Evolutionary conservation across 2,888 invertebrate genomes (phyloP).

Genomic region (Parascotia fuliginaria): DNA sequence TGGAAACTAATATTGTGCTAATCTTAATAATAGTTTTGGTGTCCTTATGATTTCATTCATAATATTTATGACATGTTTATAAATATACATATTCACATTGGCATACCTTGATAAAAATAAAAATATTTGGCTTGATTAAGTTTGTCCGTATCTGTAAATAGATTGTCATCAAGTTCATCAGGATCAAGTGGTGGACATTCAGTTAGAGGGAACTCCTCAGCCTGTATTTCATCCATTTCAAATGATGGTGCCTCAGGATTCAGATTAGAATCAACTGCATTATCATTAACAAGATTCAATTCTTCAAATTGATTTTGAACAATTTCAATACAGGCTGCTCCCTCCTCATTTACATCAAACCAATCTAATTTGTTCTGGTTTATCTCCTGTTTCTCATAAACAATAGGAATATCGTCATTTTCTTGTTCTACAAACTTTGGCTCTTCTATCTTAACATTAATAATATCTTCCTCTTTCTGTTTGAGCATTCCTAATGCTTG

Average conservation of each 20-base stretch:
- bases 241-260: slow-evolving; percentile 73
- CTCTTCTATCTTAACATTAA: slow-evolving; percentile 50
- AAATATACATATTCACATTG: too few species aligned
- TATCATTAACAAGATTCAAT: slow-evolving; percentile 40
- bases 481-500: slow-evolving; percentile 91
- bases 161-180: slow-evolving; percentile 49
- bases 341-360: slow-evolving; percentile 75
- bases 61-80: too few species aligned
- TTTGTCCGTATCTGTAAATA: slow-evolving; percentile 67
- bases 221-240: slow-evolving; percentile 50
- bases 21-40: too few species aligned
- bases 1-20: too few species aligned
- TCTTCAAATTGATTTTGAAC: slow-evolving; percentile 60
- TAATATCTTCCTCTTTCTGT: slow-evolving; percentile 79
- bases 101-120: slow-evolving; percentile 94
- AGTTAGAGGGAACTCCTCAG: slow-evolving; percentile 64
- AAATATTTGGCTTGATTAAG: slow-evolving; percentile 86
- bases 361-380: slow-evolving; percentile 71
- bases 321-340: slow-evolving; percentile 65
- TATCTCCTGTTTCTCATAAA: slow-evolving; percentile 65
- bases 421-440: slow-evolving; percentile 45
- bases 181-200: slow-evolving; percentile 48
- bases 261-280: slow-evolving; percentile 54
- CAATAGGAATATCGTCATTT: slow-evolving; percentile 51
- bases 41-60: too few species aligned